Percentiles rank a stretch among this genome's conserved stretches.
Evolutionary conservation across 2,888 invertebrate species (phyloP).

Genomic region (Boloria selene): DNA sequence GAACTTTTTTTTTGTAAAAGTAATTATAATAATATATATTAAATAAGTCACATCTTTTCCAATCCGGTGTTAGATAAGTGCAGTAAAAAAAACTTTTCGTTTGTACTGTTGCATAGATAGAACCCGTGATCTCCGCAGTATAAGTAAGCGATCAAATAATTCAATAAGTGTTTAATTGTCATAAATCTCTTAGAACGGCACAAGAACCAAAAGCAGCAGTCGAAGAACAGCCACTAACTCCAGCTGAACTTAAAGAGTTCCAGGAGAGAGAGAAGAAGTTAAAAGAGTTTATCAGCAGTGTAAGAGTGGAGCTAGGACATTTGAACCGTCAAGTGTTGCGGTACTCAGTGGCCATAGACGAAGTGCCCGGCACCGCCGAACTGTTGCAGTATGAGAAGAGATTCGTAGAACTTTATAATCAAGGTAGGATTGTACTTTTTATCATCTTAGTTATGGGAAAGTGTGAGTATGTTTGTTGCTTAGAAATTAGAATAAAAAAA

Average conservation of each 20-base stretch:
- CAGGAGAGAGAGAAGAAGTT: constrained; percentile 67
- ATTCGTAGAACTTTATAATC: constrained; percentile 97
- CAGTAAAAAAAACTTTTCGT: no score
- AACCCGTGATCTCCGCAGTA: no score
- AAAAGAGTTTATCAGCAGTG: constrained; percentile 60
- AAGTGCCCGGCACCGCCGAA: constrained; percentile 96
- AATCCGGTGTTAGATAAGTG: no score
- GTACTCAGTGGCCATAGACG: constrained; percentile 93
- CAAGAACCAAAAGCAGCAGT: constrained; percentile 55
- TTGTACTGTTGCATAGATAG: no score
- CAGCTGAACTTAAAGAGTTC: constrained; percentile 67
- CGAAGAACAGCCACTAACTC: constrained; percentile 66
- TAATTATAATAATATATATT: no score
- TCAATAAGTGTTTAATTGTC: constrained; percentile 3
- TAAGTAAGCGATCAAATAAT: no score
- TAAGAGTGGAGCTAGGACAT: constrained; percentile 87
- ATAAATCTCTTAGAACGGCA: constrained; percentile 48
- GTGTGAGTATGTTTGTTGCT: no score
- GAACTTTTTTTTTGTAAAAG: no score
- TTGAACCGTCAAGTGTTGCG: constrained; percentile 90
- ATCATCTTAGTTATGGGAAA: neutral
- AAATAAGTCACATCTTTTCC: no score
- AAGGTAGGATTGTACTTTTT: constrained; percentile 80
- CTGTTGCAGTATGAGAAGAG: constrained; percentile 96
- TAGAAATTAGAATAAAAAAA: no score